Evolutionary conservation across 1,140 invertebrate species (phyloP).

Genomic region (Hirudo medicinalis): DNA sequence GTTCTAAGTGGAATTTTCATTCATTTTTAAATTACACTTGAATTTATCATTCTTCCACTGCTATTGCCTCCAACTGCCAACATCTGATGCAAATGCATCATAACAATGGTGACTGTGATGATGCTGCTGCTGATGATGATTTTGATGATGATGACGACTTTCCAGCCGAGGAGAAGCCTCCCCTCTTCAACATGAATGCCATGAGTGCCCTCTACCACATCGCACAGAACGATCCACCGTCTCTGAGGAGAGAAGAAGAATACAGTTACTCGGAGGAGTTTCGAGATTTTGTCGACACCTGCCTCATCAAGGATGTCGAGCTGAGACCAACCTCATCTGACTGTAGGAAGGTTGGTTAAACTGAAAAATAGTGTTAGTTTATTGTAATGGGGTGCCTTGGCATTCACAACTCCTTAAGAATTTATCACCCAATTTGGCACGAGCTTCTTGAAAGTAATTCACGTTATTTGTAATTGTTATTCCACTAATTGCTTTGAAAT

Average conservation of each 20-base stretch:
- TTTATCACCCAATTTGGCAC: not conserved
- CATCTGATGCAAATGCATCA: not conserved
- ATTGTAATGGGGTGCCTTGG: not conserved
- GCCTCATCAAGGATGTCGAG: conserved; percentile 76
- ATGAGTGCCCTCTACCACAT: conserved; percentile 99
- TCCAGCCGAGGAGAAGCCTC: conserved; percentile 85
- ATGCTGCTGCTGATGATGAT: not conserved
- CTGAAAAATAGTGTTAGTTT: not conserved
- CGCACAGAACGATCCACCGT: conserved; percentile 94
- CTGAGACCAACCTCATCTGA: conserved; percentile 46
- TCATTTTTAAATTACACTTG: no score
- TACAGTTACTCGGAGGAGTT: conserved; percentile 55
- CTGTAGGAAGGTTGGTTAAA: conserved; percentile 14
- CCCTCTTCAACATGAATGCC: conserved; percentile 99
- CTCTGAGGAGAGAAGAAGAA: conserved; percentile 42
- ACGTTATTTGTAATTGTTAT: not conserved
- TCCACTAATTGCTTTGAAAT: not conserved
- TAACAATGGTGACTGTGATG: conserved; percentile 4
- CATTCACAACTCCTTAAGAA: not conserved
- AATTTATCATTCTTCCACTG: no score
- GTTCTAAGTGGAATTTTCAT: no score
- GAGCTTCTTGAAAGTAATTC: not conserved
- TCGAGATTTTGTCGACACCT: conserved; percentile 80
- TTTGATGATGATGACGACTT: conserved; percentile 17
- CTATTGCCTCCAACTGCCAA: no score